phyloP scores from a whole-genome alignment of 37 sponge, comb jelly and placozoan species.

The Aphrocallistes beatrix region DNA sequence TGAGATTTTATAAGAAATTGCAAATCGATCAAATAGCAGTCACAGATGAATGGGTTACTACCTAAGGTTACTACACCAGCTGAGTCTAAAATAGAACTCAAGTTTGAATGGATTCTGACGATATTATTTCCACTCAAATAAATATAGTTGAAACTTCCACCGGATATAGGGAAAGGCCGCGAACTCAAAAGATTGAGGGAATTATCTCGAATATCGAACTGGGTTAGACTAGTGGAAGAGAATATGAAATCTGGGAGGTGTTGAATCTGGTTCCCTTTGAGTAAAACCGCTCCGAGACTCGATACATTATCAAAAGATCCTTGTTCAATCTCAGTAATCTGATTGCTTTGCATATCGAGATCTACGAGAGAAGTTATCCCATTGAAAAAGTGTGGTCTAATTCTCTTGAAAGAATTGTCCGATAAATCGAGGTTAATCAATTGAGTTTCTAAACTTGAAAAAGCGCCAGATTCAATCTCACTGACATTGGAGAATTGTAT shows the following conservation, averaged over 20 bases:
- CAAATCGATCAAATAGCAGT: neutral
- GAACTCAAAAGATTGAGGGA: neutral
- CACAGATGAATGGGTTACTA: neutral
- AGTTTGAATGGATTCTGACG: neutral
- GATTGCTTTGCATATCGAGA: neutral
- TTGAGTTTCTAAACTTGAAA: neutral
- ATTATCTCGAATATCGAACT: neutral
- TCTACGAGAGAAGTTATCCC: neutral
- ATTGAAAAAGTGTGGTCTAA: neutral
- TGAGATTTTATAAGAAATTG: neutral
- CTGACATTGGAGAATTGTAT: neutral
- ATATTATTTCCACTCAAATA: neutral
- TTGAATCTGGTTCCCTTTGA: neutral
- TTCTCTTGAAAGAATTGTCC: neutral
- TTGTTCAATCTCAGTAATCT: neutral
- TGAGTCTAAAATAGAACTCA: neutral
- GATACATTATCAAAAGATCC: neutral
- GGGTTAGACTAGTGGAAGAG: neutral
- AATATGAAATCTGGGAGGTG: neutral
- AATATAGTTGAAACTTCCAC: neutral
- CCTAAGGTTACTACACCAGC: neutral
- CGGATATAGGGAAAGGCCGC: neutral
- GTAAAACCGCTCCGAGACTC: neutral
- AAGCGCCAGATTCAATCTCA: neutral
- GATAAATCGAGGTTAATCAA: neutral